phyloP scores from a whole-genome alignment of 2,113 vertebrate species.

The Limanda limanda region DNA sequence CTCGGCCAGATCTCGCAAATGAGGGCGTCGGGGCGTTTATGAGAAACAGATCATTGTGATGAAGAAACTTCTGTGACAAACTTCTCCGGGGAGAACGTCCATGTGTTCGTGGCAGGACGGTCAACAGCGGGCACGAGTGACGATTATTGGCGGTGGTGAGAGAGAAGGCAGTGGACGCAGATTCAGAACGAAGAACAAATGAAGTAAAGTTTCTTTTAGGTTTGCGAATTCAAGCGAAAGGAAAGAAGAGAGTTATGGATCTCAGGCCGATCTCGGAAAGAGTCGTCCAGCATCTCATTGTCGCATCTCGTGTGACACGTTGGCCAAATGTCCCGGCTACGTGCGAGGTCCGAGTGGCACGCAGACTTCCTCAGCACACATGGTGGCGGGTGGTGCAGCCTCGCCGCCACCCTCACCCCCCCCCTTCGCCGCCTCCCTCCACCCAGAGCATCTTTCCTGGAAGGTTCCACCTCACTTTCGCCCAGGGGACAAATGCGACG shows the following conservation, averaged over 20 bases:
- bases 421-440: conserved; percentile 8
- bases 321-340: conserved; percentile 38
- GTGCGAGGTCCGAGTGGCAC: conserved; percentile 38
- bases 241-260: background rate
- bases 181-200: background rate
- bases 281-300: conserved; percentile 39
- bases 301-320: conserved; percentile 29
- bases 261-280: too few relatives aligned
- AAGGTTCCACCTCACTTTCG: conserved; percentile 66
- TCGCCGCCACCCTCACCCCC: conserved; percentile 3
- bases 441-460: conserved; percentile 54
- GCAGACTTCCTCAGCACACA: conserved; percentile 62
- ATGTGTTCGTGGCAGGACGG: background rate
- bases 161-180: background rate
- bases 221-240: background rate
- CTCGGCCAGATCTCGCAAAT: conserved; percentile 75
- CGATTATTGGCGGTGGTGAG: background rate
- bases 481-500: conserved; percentile 66
- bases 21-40: conserved; percentile 56
- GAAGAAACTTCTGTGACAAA: conserved; percentile 61
- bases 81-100: conserved; percentile 13
- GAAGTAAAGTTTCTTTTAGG: background rate
- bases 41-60: conserved; percentile 36
- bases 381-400: conserved; percentile 38
- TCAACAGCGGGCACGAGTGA: background rate